phyloP scores from a whole-genome alignment of 1,140 invertebrate species.

The Gonioctena quinquepunctata region DNA sequence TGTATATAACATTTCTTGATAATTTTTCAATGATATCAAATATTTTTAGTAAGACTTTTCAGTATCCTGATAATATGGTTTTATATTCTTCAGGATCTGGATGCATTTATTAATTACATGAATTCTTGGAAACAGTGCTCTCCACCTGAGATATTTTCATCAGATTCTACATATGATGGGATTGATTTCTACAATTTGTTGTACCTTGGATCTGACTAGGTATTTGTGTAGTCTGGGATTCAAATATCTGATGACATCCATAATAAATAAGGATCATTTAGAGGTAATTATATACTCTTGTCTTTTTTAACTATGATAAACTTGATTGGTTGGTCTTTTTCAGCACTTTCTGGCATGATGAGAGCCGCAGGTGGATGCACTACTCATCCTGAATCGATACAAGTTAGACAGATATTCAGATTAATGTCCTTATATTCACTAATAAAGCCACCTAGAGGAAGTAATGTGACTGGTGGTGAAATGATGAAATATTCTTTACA shows the following conservation, averaged over 20 bases:
- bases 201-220: constrained; percentile 15
- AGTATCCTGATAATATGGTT: not conserved
- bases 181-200: constrained; percentile 2
- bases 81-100: not conserved
- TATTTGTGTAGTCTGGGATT: constrained; percentile 15
- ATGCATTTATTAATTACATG: not conserved
- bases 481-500: not conserved
- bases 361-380: constrained; percentile 11
- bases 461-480: constrained; percentile 2
- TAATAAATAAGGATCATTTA: constrained; percentile 22
- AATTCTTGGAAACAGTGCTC: not conserved
- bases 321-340: not conserved
- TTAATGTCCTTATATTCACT: constrained; percentile 13
- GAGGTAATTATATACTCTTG: constrained; percentile 1
- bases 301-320: not conserved
- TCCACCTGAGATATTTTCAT: too few species aligned
- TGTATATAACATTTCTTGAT: not conserved
- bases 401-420: constrained; percentile 16
- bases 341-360: constrained; percentile 21
- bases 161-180: constrained; percentile 15
- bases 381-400: constrained; percentile 20
- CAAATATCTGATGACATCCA: constrained; percentile 24
- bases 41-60: not conserved
- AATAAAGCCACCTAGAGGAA: constrained; percentile 11
- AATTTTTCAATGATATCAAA: not conserved